Conservation (phyloP, 2,797 vertebrate species). For the Syndactyla subalaris region DNA sequence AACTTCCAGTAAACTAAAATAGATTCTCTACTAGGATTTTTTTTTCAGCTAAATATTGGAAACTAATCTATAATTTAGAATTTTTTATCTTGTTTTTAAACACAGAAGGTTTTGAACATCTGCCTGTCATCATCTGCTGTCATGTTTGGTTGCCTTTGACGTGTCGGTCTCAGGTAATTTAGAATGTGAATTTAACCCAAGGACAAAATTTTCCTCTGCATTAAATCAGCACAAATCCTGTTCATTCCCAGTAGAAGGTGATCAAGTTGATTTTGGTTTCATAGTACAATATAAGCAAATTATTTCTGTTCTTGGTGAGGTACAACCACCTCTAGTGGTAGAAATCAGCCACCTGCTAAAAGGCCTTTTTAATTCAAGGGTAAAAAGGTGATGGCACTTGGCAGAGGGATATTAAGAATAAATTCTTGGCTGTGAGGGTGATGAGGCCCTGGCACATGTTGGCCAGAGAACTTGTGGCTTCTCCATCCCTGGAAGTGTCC, state of each 20-base stretch:
- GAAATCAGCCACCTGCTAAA: neutral
- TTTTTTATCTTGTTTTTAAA: neutral
- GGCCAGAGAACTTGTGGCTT: neutral
- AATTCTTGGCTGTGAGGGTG: neutral
- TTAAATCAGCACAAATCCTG: neutral
- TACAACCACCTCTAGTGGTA: neutral
- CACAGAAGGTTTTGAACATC: neutral
- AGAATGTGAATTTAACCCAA: neutral
- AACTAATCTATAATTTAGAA: neutral
- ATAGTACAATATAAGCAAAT: neutral
- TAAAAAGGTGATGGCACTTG: neutral
- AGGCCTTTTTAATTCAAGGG: neutral
- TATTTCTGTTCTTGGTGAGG: neutral
- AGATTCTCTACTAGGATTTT: neutral
- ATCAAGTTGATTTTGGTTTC: neutral
- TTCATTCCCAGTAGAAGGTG: neutral
- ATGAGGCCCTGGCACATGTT: fast-evolving
- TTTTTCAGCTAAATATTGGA: neutral
- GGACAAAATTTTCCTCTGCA: neutral
- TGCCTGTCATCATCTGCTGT: fast-evolving
- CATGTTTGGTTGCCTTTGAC: neutral
- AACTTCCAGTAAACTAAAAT: neutral
- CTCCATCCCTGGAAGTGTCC: neutral
- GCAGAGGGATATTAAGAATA: neutral
- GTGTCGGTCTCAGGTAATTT: neutral